These are phyloP conservation scores for Muraenolepis orangiensis DNA, from an alignment of 2,797 vertebrate genomes.

Conservation along the genomic window DNA sequence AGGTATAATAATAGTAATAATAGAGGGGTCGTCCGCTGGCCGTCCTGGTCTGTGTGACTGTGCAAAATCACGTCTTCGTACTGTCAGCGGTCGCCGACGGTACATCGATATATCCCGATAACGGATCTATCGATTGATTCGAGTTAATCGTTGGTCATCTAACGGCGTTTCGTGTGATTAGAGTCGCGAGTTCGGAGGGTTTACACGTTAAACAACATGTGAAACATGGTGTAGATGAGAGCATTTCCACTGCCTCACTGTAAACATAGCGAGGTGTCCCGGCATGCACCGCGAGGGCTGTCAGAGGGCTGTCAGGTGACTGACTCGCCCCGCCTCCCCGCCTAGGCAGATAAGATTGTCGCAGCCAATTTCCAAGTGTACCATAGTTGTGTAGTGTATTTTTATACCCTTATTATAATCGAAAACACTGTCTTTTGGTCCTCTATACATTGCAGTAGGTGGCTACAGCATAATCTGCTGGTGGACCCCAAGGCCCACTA, in stretches of 20 bases:
- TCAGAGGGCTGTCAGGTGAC: constrained; percentile 33
- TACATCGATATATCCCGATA: background rate
- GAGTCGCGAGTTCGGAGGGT: fast-evolving
- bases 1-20: too few species aligned
- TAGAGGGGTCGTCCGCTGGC: constrained; percentile 2
- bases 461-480: too few species aligned
- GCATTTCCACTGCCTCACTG: constrained; percentile 40
- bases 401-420: too few species aligned
- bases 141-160: background rate
- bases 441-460: too few species aligned
- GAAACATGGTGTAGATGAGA: background rate
- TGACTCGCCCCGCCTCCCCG: too few species aligned
- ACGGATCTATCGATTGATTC: too few species aligned
- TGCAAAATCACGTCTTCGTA: constrained; percentile 41
- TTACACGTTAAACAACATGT: background rate
- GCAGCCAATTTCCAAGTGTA: too few species aligned
- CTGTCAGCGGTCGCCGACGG: background rate
- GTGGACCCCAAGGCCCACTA: too few species aligned
- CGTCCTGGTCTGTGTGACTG: constrained; percentile 51
- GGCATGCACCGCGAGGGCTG: constrained; percentile 55
- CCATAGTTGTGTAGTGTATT: too few species aligned
- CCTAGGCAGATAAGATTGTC: too few species aligned
- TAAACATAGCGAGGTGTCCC: constrained; percentile 58
- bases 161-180: background rate
- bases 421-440: too few species aligned